Percentiles rank a stretch among this genome's conserved stretches.
Conservation (phyloP, 1,140 invertebrate species). For the Apis cerana region DNA sequence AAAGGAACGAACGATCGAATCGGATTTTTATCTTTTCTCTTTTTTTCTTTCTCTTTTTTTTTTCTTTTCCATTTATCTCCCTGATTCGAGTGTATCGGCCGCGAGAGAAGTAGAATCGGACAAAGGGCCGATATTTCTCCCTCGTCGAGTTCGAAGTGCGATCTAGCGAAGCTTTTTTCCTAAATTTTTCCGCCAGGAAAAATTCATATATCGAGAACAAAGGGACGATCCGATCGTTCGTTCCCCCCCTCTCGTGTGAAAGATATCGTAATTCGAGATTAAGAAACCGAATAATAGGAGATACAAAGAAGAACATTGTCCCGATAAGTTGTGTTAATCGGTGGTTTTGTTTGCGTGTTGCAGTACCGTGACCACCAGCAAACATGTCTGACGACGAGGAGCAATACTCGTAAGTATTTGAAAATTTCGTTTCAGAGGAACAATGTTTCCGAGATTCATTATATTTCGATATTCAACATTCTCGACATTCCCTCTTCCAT, state of each 20-base stretch:
- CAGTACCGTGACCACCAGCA: slow-evolving; percentile 75
- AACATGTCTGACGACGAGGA: slow-evolving; percentile 82
- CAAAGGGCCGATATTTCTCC: neutral
- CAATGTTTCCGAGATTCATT: too few species aligned
- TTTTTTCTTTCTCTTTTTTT: neutral
- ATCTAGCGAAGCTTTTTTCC: neutral
- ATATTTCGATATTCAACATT: neutral
- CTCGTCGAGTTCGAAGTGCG: neutral
- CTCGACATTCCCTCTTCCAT: neutral
- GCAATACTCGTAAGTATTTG: slow-evolving; percentile 81
- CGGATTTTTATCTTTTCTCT: slow-evolving; percentile 1
- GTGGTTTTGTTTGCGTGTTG: slow-evolving; percentile 68
- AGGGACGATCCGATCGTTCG: slow-evolving; percentile 10
- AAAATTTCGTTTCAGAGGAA: neutral
- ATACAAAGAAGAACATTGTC: neutral
- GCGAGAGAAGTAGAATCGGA: too few species aligned
- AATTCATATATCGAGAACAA: neutral
- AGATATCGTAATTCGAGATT: neutral
- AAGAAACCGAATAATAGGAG: neutral
- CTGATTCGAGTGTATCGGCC: neutral
- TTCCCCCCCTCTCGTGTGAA: neutral
- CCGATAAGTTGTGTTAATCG: slow-evolving; percentile 30
- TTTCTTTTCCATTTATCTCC: neutral
- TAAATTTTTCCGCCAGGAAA: neutral
- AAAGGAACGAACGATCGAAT: slow-evolving; percentile 28